Evolutionary conservation across 2,113 vertebrate species (phyloP).

Genomic region (Ahaetulla prasina): DNA sequence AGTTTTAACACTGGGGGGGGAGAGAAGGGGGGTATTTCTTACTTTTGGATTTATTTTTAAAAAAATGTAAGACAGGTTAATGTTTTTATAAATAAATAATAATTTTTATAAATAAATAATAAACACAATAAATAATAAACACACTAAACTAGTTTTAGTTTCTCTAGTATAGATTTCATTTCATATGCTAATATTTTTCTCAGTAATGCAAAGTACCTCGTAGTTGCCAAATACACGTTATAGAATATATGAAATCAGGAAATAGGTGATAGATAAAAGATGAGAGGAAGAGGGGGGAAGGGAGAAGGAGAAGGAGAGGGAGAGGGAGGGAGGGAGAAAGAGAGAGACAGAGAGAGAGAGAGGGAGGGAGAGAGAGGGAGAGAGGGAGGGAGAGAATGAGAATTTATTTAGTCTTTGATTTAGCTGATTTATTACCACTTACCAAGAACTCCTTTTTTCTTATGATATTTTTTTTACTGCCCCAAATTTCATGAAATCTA

Average conservation of each 20-base stretch:
- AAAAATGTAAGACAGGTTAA: not conserved
- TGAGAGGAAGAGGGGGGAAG: too few species aligned
- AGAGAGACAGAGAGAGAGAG: too few species aligned
- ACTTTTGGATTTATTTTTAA: not conserved
- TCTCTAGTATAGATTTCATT: accelerated
- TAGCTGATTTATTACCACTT: too few species aligned
- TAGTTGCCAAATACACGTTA: not conserved
- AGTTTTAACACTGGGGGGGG: not conserved
- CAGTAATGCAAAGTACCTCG: not conserved
- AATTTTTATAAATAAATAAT: too few species aligned
- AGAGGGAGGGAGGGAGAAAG: too few species aligned
- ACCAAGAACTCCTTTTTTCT: not conserved
- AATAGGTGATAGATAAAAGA: not conserved
- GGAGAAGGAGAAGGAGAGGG: too few species aligned
- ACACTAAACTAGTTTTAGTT: not conserved
- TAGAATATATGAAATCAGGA: not conserved
- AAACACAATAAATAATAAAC: too few species aligned
- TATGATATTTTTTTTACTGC: not conserved
- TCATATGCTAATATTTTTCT: accelerated
- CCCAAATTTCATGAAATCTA: not conserved
- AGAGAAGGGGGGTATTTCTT: not conserved
- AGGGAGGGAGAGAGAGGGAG: too few species aligned
- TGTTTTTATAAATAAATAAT: not conserved
- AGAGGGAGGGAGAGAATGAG: too few species aligned
- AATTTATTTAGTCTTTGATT: too few species aligned